These are phyloP conservation scores for Biston betularia DNA, from an alignment of 2,888 invertebrate species.

Conservation along the genomic window DNA sequence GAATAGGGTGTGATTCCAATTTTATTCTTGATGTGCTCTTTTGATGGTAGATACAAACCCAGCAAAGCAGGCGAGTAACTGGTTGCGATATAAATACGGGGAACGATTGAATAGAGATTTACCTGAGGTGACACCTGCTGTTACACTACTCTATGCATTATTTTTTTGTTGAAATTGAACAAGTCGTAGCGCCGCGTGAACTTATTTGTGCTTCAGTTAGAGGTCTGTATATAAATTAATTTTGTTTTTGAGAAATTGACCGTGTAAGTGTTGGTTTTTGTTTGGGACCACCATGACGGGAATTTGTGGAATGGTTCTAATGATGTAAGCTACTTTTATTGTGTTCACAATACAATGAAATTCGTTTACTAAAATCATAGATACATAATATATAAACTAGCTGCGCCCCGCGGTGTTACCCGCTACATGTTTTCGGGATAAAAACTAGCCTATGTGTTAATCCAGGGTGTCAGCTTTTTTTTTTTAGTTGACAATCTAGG, in stretches of 20 bases:
- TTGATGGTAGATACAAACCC: no score
- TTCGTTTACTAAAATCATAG: neutral
- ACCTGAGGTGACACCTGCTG: conserved; percentile 80
- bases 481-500: no score
- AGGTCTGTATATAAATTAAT: conserved; percentile 45
- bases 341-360: neutral
- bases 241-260: conserved; percentile 49
- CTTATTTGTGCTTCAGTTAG: conserved; percentile 50
- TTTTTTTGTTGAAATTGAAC: conserved; percentile 51
- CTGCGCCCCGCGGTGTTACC: no score
- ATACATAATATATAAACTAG: no score
- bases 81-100: conserved; percentile 63
- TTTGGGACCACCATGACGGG: conserved; percentile 38
- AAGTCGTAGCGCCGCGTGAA: conserved; percentile 80
- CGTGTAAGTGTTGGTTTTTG: conserved; percentile 32
- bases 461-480: no score
- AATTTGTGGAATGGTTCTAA: neutral
- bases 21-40: no score
- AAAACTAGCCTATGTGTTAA: no score
- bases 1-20: no score
- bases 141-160: conserved; percentile 35
- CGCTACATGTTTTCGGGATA: no score
- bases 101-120: conserved; percentile 70
- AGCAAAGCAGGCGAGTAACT: no score
- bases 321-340: neutral